Conservation (phyloP, 2,888 invertebrate species). For the Xylota sylvarum region DNA sequence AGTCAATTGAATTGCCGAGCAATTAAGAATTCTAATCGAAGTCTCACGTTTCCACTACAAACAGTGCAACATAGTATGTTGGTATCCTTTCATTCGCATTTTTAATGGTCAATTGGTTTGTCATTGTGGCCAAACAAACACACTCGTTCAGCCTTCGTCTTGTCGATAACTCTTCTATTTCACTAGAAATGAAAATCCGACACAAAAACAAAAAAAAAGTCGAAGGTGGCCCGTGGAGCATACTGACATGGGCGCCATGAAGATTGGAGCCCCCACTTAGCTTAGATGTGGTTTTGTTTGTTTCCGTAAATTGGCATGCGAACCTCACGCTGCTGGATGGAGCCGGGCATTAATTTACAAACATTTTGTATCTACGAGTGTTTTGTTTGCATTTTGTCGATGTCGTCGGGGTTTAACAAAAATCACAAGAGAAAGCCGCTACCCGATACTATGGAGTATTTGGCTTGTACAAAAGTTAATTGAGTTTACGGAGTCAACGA, state of each 20-base stretch:
- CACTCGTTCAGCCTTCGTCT: slow-evolving; percentile 8
- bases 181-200: slow-evolving; percentile 26
- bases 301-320: slow-evolving; percentile 51
- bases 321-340: slow-evolving; percentile 7
- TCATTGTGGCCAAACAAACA: slow-evolving; percentile 36
- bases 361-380: slow-evolving; percentile 27
- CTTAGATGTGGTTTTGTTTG: slow-evolving; percentile 13
- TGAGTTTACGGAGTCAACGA: slow-evolving; percentile 54
- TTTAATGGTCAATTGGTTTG: slow-evolving; percentile 44
- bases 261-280: slow-evolving; percentile 1
- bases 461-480: slow-evolving; percentile 43
- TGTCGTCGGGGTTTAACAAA: not conserved
- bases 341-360: slow-evolving; percentile 26
- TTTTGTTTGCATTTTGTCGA: slow-evolving; percentile 45
- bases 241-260: slow-evolving; percentile 59
- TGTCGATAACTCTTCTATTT: slow-evolving; percentile 24
- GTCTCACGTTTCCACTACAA: slow-evolving; percentile 21
- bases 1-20: slow-evolving; percentile 26
- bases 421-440: slow-evolving; percentile 47
- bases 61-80: slow-evolving; percentile 24
- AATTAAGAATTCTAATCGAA: slow-evolving; percentile 55
- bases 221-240: slow-evolving; percentile 33
- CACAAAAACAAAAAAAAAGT: slow-evolving; percentile 12
- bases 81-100: slow-evolving; percentile 7
- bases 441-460: not conserved